These are phyloP conservation scores for Nemopilema nomurai DNA, from an alignment of 30 jellyfish, hydroid and myxozoan species.

Conservation along the genomic window DNA sequence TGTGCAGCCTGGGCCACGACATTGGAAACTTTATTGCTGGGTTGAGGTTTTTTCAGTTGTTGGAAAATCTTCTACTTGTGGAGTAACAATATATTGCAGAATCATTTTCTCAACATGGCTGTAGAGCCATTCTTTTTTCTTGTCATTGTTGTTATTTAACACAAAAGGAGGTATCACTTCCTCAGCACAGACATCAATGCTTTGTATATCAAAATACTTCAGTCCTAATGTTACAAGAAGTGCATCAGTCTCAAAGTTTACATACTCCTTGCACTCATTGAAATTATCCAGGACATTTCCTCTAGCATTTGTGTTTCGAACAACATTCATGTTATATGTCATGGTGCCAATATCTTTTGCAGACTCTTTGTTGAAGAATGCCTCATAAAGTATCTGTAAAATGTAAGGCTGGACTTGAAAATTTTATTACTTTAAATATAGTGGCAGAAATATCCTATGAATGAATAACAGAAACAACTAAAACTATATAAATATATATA, in stretches of 20 bases:
- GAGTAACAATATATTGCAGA: slow-evolving; percentile 34
- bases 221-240: slow-evolving; percentile 19
- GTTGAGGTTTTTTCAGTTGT: slow-evolving; percentile 14
- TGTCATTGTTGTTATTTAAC: slow-evolving; percentile 6
- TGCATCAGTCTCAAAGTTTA: slow-evolving; percentile 25
- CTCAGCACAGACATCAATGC: slow-evolving; percentile 17
- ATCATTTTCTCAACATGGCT: slow-evolving; percentile 27
- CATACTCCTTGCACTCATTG: slow-evolving; percentile 40
- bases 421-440: background rate
- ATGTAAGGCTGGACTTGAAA: background rate
- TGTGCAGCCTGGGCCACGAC: slow-evolving; percentile 29
- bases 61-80: slow-evolving; percentile 34
- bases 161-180: slow-evolving; percentile 28
- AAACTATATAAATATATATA: background rate
- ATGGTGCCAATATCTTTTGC: slow-evolving; percentile 29
- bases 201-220: slow-evolving; percentile 24
- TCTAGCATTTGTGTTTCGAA: slow-evolving; percentile 31
- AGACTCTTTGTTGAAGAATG: slow-evolving; percentile 22
- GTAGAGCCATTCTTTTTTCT: slow-evolving; percentile 35
- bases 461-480: background rate
- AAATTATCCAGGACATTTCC: slow-evolving; percentile 35
- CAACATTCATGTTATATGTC: slow-evolving; percentile 35
- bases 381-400: slow-evolving; percentile 11
- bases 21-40: slow-evolving; percentile 7
- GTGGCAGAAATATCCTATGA: background rate